Conservation (phyloP, 2,888 invertebrate species). For the Petrolisthes cinctipes region DNA sequence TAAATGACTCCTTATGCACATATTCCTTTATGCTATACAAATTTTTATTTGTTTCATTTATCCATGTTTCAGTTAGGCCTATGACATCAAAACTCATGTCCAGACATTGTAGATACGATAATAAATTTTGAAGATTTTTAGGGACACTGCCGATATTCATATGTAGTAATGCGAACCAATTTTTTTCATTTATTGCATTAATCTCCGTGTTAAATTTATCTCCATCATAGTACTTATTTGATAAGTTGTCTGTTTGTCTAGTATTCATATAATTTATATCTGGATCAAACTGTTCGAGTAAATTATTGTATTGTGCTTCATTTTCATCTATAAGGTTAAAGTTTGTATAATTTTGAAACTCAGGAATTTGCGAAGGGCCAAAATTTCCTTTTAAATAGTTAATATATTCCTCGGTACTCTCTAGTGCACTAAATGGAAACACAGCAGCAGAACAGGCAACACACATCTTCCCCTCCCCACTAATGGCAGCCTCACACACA, state of each 20-base stretch:
- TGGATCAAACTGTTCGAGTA: constrained; percentile 1
- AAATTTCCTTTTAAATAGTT: neutral
- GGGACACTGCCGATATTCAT: neutral
- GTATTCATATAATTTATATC: neutral
- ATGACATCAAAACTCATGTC: neutral
- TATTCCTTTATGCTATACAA: neutral
- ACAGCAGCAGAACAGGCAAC: no score
- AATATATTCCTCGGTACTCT: neutral
- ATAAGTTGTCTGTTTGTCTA: neutral
- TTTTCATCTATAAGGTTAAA: neutral
- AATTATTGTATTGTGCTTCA: neutral
- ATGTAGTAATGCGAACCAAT: neutral
- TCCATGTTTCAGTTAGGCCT: neutral
- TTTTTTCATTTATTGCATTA: neutral
- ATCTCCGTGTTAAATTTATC: neutral
- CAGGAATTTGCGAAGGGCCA: no score
- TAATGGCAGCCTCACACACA: no score
- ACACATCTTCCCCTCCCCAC: no score
- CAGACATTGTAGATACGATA: neutral
- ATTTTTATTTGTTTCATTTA: neutral
- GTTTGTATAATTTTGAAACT: neutral
- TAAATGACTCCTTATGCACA: neutral
- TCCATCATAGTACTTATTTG: neutral
- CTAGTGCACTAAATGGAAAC: constrained; percentile 7
- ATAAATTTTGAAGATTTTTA: neutral